Conservation (phyloP, 2,797 vertebrate genomes). For the Sebastes diploproa region DNA sequence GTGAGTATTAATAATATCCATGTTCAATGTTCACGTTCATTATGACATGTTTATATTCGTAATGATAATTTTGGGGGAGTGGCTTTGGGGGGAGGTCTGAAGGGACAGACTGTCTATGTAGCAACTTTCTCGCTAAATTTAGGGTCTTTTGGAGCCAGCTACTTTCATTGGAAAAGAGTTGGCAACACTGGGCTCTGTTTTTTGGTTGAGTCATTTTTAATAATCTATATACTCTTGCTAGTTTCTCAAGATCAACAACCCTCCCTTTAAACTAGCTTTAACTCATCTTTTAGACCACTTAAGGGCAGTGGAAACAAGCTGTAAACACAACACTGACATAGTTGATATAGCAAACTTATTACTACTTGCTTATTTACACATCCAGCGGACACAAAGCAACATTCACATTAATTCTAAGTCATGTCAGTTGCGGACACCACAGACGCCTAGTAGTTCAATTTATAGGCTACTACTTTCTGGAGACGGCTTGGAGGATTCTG, state of each 20-base stretch:
- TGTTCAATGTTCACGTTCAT: no score
- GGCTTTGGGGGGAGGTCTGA: no score
- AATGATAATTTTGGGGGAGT: no score
- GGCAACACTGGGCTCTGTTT: fast-evolving
- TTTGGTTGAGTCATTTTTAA: no score
- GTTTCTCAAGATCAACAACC: no score
- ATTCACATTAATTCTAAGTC: background rate
- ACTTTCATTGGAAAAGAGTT: no score
- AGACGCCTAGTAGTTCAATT: background rate
- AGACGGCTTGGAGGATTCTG: background rate
- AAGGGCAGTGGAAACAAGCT: background rate
- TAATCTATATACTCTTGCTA: no score
- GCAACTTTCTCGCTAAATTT: no score
- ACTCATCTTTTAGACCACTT: background rate
- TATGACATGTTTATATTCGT: no score
- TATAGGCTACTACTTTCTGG: background rate
- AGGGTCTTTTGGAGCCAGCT: no score
- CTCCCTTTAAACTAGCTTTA: background rate
- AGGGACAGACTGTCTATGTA: fast-evolving
- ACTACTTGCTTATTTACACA: background rate
- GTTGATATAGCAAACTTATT: background rate
- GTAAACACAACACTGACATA: background rate
- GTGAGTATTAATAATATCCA: no score
- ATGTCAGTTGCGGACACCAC: background rate
- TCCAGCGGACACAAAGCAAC: background rate